Percentiles rank a stretch among this genome's conserved stretches.
These are phyloP conservation scores for Prolemur simus DNA, from an alignment of 2,113 vertebrate species.

Conservation along the genomic window DNA sequence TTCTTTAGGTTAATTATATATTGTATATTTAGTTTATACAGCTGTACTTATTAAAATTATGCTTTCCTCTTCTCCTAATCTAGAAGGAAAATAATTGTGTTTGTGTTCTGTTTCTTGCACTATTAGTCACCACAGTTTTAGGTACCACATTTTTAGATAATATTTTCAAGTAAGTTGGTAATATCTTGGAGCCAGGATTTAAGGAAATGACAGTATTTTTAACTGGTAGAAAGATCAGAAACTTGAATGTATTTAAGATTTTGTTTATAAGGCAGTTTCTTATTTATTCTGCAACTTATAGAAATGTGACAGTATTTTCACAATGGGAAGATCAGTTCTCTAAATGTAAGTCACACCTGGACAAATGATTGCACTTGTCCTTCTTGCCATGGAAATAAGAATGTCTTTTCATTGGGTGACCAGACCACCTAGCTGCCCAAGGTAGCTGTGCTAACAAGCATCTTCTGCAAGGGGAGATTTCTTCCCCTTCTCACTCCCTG, in stretches of 20 bases:
- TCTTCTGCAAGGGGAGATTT: neutral
- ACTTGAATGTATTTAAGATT: neutral
- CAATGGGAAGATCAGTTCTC: neutral
- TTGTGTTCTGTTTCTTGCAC: neutral
- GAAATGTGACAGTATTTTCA: neutral
- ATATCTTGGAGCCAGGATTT: neutral
- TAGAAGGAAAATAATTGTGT: neutral
- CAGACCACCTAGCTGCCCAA: neutral
- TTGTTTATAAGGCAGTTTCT: neutral
- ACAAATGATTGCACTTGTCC: neutral
- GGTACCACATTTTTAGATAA: neutral
- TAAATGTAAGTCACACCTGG: neutral
- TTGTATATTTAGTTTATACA: neutral
- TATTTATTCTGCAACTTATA: neutral
- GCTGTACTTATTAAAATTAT: neutral
- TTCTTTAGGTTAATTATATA: neutral
- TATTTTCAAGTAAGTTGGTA: neutral
- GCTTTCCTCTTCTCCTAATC: neutral
- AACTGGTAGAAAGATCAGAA: neutral
- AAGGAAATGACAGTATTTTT: neutral
- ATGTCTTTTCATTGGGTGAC: neutral
- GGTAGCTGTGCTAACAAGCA: neutral
- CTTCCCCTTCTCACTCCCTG: rapidly evolving
- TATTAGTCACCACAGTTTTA: neutral
- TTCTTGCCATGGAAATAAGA: neutral